Evolutionary conservation across 2,113 vertebrate genomes (phyloP).

Genomic region (Gobiocypris rarus): DNA sequence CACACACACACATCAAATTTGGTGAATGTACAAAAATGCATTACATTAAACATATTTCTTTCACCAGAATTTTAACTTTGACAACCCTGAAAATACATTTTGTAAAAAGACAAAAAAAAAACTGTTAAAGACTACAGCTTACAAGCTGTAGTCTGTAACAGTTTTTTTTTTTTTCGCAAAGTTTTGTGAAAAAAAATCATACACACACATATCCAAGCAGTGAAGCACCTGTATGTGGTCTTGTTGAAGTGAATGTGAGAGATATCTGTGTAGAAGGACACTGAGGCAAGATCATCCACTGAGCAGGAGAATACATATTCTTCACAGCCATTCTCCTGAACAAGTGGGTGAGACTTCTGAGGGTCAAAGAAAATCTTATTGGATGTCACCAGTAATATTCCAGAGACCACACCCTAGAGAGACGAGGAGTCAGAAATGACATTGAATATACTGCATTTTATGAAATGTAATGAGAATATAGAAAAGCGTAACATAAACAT

Average conservation of each 20-base stretch:
- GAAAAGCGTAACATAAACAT: background rate
- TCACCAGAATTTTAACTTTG: no score
- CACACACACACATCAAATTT: no score
- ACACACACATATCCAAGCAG: background rate
- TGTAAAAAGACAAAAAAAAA: no score
- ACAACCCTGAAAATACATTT: no score
- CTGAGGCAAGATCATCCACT: conserved; percentile 72
- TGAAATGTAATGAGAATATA: background rate
- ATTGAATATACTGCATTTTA: background rate
- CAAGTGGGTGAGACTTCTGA: conserved; percentile 77
- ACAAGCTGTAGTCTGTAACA: no score
- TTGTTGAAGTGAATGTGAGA: conserved; percentile 75
- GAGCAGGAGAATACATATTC: conserved; percentile 79
- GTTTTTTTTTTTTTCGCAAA: no score
- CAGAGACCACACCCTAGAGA: conserved; percentile 78
- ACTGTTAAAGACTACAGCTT: no score
- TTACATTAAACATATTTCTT: no score
- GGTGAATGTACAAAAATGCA: no score
- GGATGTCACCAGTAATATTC: conserved; percentile 77
- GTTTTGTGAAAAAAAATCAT: no score
- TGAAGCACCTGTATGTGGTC: conserved; percentile 72
- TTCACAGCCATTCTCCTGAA: conserved; percentile 79
- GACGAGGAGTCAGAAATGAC: background rate
- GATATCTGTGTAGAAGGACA: conserved; percentile 77
- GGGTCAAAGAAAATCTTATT: conserved; percentile 83